These are phyloP conservation scores for Chroicocephalus ridibundus DNA, from an alignment of 2,113 vertebrate species.

Conservation along the genomic window DNA sequence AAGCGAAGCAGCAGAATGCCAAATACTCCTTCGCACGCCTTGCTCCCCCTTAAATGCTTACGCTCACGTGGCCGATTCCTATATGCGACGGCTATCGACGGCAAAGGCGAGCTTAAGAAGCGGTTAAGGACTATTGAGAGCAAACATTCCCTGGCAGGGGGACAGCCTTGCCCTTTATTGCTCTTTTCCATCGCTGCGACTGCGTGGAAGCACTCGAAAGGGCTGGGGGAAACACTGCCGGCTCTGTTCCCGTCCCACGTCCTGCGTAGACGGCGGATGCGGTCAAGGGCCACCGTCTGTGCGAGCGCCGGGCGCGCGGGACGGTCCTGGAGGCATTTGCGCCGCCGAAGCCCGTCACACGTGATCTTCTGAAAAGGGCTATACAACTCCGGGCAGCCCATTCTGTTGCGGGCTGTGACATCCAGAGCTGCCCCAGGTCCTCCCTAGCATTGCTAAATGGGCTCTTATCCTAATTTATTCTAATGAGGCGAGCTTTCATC, in stretches of 20 bases:
- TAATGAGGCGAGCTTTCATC: not conserved
- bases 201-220: not conserved
- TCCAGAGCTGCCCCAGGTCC: not conserved
- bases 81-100: fast-evolving
- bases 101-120: not conserved
- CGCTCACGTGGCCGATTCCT: fast-evolving
- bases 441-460: not conserved
- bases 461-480: not conserved
- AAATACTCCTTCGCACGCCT: not conserved
- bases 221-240: not conserved
- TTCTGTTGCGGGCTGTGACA: not conserved
- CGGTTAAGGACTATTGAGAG: fast-evolving
- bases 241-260: not conserved
- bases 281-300: not conserved
- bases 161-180: not conserved
- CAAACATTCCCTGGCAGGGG: not conserved
- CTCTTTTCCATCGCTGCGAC: not conserved
- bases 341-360: not conserved
- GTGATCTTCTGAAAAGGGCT: not conserved
- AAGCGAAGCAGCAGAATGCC: not conserved
- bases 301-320: not conserved
- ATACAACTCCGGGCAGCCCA: not conserved
- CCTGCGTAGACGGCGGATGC: not conserved
- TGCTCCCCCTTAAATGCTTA: fast-evolving
- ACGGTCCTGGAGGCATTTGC: not conserved